Percentiles rank a stretch among this genome's conserved stretches.
phyloP scores from a whole-genome alignment of 2,888 invertebrate genomes.

The Pseudococcus jackbeardsleyi region DNA sequence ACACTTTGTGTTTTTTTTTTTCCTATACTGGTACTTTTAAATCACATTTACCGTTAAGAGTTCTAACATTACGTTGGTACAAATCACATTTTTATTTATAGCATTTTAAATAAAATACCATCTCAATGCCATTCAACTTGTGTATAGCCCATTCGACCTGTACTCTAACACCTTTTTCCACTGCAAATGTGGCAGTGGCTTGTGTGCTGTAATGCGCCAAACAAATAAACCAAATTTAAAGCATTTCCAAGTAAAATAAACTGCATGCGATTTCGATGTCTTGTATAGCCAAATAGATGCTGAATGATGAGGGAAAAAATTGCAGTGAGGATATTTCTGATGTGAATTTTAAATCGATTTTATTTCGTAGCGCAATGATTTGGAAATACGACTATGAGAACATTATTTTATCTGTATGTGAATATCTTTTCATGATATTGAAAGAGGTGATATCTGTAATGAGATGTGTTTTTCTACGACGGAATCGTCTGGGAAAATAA shows the following conservation, averaged over 20 bases:
- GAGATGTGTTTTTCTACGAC: too few relatives aligned
- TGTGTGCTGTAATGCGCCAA: not conserved
- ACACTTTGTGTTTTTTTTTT: conserved; percentile 20
- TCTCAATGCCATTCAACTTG: not conserved
- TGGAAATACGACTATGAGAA: too few relatives aligned
- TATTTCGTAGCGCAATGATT: not conserved
- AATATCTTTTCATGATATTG: too few relatives aligned
- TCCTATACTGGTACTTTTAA: conserved; percentile 34
- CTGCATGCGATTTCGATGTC: not conserved
- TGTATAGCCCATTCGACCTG: not conserved
- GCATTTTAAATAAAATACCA: conserved; percentile 42
- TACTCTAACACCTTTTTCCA: not conserved
- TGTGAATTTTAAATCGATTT: not conserved
- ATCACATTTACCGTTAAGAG: conserved; percentile 50
- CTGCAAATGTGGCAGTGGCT: not conserved
- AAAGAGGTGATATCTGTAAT: too few relatives aligned
- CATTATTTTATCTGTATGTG: too few relatives aligned
- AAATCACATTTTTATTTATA: conserved; percentile 49
- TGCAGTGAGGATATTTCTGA: not conserved
- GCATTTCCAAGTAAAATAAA: conserved; percentile 4
- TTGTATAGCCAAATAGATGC: not conserved
- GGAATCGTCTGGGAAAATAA: too few relatives aligned
- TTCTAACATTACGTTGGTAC: conserved; percentile 43
- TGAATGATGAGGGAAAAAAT: not conserved
- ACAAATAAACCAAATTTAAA: not conserved